Base-by-base conservation (phyloP, 2,888 invertebrate genomes). In the Galeruca laticollis region DNA sequence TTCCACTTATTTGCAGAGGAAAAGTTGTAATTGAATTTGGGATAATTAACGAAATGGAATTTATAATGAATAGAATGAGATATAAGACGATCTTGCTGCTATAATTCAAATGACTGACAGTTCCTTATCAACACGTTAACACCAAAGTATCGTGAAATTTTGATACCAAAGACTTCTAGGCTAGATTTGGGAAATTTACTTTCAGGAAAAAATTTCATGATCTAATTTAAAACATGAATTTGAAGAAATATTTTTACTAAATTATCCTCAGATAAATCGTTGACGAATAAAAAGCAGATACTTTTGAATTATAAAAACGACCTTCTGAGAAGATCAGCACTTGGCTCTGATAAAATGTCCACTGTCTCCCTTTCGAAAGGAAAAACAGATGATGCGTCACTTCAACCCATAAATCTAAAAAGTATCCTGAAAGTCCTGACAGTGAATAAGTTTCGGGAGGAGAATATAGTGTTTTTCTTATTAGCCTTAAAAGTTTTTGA, bases 331-430 rank as follows among this genome's bases (percentile, higher is more conserved):
- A 47, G 15, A 18, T 54, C 15, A 40, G 20, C 40, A 54, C 33
- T 26, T 15, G 18, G 49, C 40, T 26, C 4, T 49, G 49, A 60
- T 67, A 67, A 59, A 60, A 20, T 18, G 33, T 47, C 33, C 18
- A 61, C 31, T 51, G 62, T 43, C 52, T 37, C 13, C 35, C 20
- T 37, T 57, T n/a, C 21, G 6, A 37, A 49, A 54, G 21, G 63
- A 60, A 69, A 64, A 67, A 35, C 66, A 60, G 66, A 73, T 67
- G 69, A 67, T 68, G 70, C 67, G 70, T 70, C 65, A 67, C 68
- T 70, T 73, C 47, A 68, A 51, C 35, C 68, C 70, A 73, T 73
- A 73, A 73, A 73, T 73, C 69, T 70, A 60, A 56, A 51, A 62
- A 54, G 65, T 69, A 64, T 63, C 62, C 49, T 63, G 60, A 51